Base-by-base conservation (phyloP, 1,140 invertebrate genomes). In the Nebria ingens region DNA sequence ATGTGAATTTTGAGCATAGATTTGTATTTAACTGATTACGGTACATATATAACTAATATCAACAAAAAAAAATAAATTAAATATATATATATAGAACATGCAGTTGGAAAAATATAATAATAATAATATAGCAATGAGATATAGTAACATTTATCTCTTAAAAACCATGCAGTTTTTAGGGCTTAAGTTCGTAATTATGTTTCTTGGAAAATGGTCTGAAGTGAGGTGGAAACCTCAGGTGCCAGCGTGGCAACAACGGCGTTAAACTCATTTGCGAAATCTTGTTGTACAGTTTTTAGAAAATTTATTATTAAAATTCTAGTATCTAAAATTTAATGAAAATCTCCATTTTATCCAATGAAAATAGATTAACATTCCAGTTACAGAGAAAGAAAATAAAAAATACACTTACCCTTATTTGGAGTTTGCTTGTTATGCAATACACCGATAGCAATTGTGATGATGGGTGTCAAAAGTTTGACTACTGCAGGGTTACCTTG, bases 211-310 rank as follows among this genome's bases (percentile, higher is more conserved):
- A 17, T 17, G 3, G 6, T 45, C 15, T 45, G 40, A 45, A 45
- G 40, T 45, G 40, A 45, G 15, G 40, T 17, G 6, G 40, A 60
- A 2, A 71, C 63, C 53, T 75, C 73, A 38, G 62, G 60, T 20
- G 73, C 65, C 20, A 77, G 61, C 51, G 72, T 68, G 6, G 64
- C 59, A 19, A 69, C 70, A 15, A 70, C 56, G 9, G 61, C 61
- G 25, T 68, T 71, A 64, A 79, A 82, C 54, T 80, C 74, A 15
- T 78, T 69, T 0, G 75, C 65, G 63, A 83, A 84, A 58, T 82
- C 76, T 56, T 67, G 66, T 19, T 77, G 73, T 29, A 76, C 68
- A 21, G 71, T 72, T 56, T 74, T 76, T 11, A 81, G 58, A 45
- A 83, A 76, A 21, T 76, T 73, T 12, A 70, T 52, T 11, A 80